phyloP scores from a whole-genome alignment of 2,113 vertebrate species.

The Mesitornis unicolor region DNA sequence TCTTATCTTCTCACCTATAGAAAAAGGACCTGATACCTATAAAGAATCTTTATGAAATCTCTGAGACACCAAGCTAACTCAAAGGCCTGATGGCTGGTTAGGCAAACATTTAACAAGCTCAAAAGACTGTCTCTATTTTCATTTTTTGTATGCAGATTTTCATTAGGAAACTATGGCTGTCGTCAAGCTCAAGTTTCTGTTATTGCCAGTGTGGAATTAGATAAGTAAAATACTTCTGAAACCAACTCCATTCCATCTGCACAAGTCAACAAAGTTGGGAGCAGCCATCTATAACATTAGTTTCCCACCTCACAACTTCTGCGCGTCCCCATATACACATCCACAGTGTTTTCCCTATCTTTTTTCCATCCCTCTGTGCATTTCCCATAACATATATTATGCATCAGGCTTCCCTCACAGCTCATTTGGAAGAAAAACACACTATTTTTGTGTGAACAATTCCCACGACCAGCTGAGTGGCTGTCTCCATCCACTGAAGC shows the following conservation, averaged over 20 bases:
- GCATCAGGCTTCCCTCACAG: neutral
- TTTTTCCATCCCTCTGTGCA: neutral
- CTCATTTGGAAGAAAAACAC: neutral
- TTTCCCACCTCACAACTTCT: neutral
- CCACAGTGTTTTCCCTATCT: neutral
- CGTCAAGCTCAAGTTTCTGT: neutral
- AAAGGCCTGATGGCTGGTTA: neutral
- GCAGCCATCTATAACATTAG: neutral
- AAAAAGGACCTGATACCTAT: neutral
- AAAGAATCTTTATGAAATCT: neutral
- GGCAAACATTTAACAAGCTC: neutral
- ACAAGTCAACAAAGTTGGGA: neutral
- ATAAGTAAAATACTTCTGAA: neutral
- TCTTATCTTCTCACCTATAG: neutral
- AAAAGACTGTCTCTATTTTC: neutral
- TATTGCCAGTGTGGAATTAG: neutral
- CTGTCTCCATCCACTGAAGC: neutral
- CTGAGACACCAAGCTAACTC: neutral
- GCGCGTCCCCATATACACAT: neutral
- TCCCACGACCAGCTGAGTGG: neutral
- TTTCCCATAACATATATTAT: neutral
- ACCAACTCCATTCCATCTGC: neutral
- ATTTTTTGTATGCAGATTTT: neutral
- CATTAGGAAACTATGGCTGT: neutral
- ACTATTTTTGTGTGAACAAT: neutral